Base-by-base conservation (phyloP, 2,797 vertebrate genomes). In the Sebastes cheni region DNA sequence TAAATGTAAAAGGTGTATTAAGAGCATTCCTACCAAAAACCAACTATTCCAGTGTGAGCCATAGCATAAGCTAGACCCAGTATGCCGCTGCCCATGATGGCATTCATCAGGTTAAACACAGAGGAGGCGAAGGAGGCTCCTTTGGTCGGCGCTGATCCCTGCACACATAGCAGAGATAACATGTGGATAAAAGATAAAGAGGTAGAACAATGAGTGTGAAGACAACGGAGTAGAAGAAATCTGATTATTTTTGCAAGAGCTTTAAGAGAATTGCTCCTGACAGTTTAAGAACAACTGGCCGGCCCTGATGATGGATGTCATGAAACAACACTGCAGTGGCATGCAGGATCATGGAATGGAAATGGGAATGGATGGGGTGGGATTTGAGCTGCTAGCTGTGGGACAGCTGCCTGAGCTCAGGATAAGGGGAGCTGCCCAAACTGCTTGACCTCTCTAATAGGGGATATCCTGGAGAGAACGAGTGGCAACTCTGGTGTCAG, bases 41-140 rank as follows among this genome's bases (percentile, higher is more conserved):
- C 96, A 71, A 98, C 22, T 67, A 99, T 95, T 66, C 98, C 98
- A 0, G 97, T 99, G 87, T 86, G 95, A 34, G 98, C 97, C 98
- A 99, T 98, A 18, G 97, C 96, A 79, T 97, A 99, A 25, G 99
- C 96, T 39, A 99, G 95, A 8, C 98, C 98, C 66, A 99, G 96
- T 67, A 98, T 97, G 9, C 98, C 98, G 60, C 97, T 99, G 78
- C 98, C 98, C 97, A 98, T 98, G 90, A 99, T 97, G 1, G 97
- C 97, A 22, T 99, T 98, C 97, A 98, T 98, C 90, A 99, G 86
- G 92, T 99, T 99, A 86, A 99, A 98, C 13, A 99, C 97, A 1
- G 96, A 98, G 67, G 97, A 96, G 50, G 90, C 87, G 72, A 98
- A 98, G 3, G 98, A 99, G 50, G 96, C 94, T 72, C 96, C 96